phyloP scores from a whole-genome alignment of 2,113 vertebrate species.

The Lophotis ruficrista region DNA sequence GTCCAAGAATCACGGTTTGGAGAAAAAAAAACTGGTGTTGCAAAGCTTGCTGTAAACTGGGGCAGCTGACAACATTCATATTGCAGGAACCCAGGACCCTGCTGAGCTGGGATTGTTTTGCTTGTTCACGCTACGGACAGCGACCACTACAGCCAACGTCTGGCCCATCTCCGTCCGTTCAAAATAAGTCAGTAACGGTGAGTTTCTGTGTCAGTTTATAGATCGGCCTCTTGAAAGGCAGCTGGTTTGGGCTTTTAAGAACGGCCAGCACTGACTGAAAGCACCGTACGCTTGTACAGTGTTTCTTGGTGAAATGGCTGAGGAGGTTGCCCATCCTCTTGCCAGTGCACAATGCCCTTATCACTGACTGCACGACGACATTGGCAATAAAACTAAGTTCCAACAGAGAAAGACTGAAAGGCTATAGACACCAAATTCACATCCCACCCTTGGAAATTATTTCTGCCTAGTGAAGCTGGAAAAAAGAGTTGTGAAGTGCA shows the following conservation, averaged over 20 bases:
- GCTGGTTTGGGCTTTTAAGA: not conserved
- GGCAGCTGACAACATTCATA: not conserved
- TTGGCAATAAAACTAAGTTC: not conserved
- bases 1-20: not conserved
- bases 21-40: not conserved
- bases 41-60: not conserved
- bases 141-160: not conserved
- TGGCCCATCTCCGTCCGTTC: not conserved
- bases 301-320: not conserved
- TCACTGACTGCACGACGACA: accelerated
- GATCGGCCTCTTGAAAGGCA: not conserved
- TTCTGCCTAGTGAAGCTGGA: not conserved
- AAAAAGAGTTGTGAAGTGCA: not conserved
- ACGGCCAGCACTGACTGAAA: not conserved
- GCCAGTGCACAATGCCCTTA: not conserved
- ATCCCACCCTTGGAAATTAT: not conserved
- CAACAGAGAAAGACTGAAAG: not conserved
- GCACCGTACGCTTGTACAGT: no score
- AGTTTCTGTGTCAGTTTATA: not conserved
- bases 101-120: not conserved
- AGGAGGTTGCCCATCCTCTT: not conserved
- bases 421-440: not conserved
- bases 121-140: not conserved
- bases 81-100: not conserved
- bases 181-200: not conserved